These are phyloP conservation scores for Periophthalmus magnuspinnatus DNA, from an alignment of 2,797 vertebrate genomes.

Conservation along the genomic window DNA sequence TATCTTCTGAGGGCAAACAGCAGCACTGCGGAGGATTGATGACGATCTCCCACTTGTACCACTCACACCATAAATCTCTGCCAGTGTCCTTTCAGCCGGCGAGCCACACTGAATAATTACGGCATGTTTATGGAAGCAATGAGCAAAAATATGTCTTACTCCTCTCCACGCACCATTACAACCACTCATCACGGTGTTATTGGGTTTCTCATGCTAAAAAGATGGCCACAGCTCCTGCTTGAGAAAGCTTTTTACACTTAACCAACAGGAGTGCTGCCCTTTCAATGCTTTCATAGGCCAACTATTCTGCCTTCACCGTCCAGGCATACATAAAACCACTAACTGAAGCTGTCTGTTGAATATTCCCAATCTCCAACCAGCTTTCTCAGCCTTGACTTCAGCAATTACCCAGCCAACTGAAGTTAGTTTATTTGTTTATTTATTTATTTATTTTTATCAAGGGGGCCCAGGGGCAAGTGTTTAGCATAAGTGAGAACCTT, in stretches of 20 bases:
- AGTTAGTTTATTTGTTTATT: no score
- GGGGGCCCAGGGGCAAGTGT: no score
- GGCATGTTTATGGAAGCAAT: slow-evolving; percentile 71
- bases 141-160: slow-evolving; percentile 64
- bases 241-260: slow-evolving; percentile 23
- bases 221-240: slow-evolving; percentile 8
- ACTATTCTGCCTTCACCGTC: slow-evolving; percentile 34
- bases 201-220: slow-evolving; percentile 42
- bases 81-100: slow-evolving; percentile 67
- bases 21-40: slow-evolving; percentile 60
- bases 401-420: no score
- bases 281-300: slow-evolving; percentile 34
- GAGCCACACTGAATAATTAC: slow-evolving; percentile 71
- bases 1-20: slow-evolving; percentile 55
- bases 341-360: neutral
- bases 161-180: slow-evolving; percentile 51
- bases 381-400: no score
- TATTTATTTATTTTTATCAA: no score
- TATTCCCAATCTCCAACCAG: no score
- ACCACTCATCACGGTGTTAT: slow-evolving; percentile 41
- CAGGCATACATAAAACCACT: slow-evolving; percentile 10
- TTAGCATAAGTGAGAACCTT: no score
- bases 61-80: slow-evolving; percentile 73
- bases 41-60: slow-evolving; percentile 66
- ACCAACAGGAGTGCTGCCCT: slow-evolving; percentile 14